These are phyloP conservation scores for Conus ventricosus DNA, from an alignment of 1,140 invertebrate species.

Conservation along the genomic window DNA sequence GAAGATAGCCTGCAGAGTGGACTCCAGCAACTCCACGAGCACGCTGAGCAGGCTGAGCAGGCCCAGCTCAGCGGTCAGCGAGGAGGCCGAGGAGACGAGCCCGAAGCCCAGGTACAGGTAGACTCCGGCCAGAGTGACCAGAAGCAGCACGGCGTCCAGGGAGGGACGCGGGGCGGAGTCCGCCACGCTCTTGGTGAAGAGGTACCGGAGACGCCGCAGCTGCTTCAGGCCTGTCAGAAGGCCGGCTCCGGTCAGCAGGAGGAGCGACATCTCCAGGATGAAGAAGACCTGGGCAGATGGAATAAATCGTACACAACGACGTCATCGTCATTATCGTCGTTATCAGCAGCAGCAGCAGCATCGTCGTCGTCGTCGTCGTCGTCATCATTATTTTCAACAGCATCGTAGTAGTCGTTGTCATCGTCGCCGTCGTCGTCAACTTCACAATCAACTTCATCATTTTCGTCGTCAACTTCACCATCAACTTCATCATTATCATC, in stretches of 20 bases:
- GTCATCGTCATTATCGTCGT: too few species aligned
- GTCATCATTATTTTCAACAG: too few species aligned
- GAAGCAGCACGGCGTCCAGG: constrained; percentile 92
- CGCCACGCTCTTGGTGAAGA: constrained; percentile 75
- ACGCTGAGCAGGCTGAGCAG: constrained; percentile 79
- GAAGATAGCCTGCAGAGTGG: constrained; percentile 93
- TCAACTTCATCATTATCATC: too few species aligned
- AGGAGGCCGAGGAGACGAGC: constrained; percentile 64
- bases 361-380: too few species aligned
- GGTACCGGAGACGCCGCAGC: constrained; percentile 87
- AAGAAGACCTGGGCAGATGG: constrained; percentile 84
- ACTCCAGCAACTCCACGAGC: constrained; percentile 84
- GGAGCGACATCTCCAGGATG: constrained; percentile 91
- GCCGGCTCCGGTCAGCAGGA: constrained; percentile 78
- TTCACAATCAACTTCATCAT: too few species aligned
- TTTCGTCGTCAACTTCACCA: too few species aligned
- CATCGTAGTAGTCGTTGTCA: too few species aligned
- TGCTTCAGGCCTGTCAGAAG: constrained; percentile 76
- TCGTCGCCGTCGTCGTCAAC: too few species aligned
- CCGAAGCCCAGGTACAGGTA: constrained; percentile 95
- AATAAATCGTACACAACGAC: too few species aligned
- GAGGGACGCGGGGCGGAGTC: constrained; percentile 72
- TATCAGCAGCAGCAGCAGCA: too few species aligned
- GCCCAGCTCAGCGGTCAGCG: constrained; percentile 72
- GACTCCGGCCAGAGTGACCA: constrained; percentile 93